Evolutionary conservation across 1,140 invertebrate genomes (phyloP).

Genomic region (Drosophila watanabei): DNA sequence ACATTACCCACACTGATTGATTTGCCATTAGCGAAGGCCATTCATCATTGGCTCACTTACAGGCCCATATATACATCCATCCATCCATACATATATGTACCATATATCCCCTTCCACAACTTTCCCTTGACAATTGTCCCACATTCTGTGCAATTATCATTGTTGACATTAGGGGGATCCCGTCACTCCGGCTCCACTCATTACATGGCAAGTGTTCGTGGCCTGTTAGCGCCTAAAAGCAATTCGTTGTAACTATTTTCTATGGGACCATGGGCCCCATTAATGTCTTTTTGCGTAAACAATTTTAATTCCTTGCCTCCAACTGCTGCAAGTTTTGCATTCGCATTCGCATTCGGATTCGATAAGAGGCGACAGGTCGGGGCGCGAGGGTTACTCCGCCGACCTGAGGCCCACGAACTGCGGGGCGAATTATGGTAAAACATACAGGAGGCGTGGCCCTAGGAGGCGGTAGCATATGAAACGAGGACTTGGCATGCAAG

Average conservation of each 20-base stretch:
- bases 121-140: slow-evolving; percentile 41
- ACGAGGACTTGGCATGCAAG: slow-evolving; percentile 71
- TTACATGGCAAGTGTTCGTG: slow-evolving; percentile 48
- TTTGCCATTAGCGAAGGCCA: slow-evolving; percentile 38
- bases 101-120: not conserved
- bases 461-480: slow-evolving; percentile 58
- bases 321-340: slow-evolving; percentile 63
- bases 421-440: slow-evolving; percentile 80
- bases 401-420: slow-evolving; percentile 42
- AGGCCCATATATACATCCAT: not conserved
- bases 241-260: slow-evolving; percentile 72
- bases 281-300: slow-evolving; percentile 78
- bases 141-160: slow-evolving; percentile 47
- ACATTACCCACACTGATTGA: slow-evolving; percentile 13
- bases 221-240: slow-evolving; percentile 74
- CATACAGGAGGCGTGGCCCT: slow-evolving; percentile 58
- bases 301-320: slow-evolving; percentile 71
- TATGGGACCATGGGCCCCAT: slow-evolving; percentile 45
- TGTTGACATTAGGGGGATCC: slow-evolving; percentile 28
- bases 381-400: slow-evolving; percentile 38
- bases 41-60: slow-evolving; percentile 29
- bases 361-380: slow-evolving; percentile 73
- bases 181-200: slow-evolving; percentile 34
- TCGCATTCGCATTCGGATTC: slow-evolving; percentile 39
- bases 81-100: not conserved